phyloP scores from a whole-genome alignment of 2,797 vertebrate genomes.

The Carapus acus region DNA sequence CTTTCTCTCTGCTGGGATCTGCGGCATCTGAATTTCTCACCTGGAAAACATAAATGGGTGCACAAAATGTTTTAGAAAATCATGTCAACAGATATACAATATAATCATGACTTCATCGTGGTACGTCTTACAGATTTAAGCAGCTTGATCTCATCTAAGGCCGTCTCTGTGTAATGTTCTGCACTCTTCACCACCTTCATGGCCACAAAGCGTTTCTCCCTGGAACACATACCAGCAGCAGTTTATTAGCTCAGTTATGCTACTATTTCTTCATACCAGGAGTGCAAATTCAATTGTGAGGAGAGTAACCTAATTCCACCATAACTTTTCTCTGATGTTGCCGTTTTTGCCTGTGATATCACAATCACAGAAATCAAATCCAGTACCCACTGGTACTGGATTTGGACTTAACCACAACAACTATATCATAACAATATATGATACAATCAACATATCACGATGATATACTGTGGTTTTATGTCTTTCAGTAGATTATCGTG shows the following conservation, averaged over 20 bases:
- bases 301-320: too few relatives aligned
- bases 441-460: too few relatives aligned
- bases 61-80: neutral
- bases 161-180: conserved; percentile 98
- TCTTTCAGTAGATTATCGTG: too few relatives aligned
- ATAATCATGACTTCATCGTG: neutral
- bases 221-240: conserved; percentile 44
- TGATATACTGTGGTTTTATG: too few relatives aligned
- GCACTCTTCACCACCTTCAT: conserved; percentile 99
- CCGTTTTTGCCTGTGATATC: too few relatives aligned
- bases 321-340: too few relatives aligned
- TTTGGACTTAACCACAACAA: too few relatives aligned
- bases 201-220: conserved; percentile 91
- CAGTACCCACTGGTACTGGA: too few relatives aligned
- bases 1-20: conserved; percentile 87
- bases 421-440: too few relatives aligned
- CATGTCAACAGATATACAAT: neutral
- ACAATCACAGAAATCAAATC: too few relatives aligned
- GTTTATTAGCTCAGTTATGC: neutral
- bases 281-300: too few relatives aligned
- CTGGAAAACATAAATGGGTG: conserved; percentile 55
- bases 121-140: conserved; percentile 83
- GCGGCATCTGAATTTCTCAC: conserved; percentile 88
- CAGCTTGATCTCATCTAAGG: conserved; percentile 94
- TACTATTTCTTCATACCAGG: too few relatives aligned